Base-by-base conservation (phyloP, 2,888 invertebrate genomes). In the Tuta absoluta region DNA sequence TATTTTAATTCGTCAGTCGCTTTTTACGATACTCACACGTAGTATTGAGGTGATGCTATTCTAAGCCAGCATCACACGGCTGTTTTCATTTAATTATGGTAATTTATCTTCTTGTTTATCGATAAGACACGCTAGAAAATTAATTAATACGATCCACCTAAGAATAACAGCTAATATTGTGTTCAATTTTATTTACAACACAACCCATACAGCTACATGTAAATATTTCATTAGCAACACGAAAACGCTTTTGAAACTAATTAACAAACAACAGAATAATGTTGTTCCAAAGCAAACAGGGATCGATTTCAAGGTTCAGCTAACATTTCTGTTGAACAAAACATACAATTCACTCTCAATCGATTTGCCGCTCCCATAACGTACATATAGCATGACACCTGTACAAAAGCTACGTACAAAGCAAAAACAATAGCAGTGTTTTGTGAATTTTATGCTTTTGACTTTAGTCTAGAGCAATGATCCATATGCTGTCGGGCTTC, bases 261-360 rank as follows among this genome's bases (percentile, higher is more conserved):
- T 56, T 56, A 56, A 10, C 28, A 14, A 28, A 56, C 56, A 56
- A 56, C 33, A 56, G 24, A 33, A 24, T 56, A 7, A 24, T 56
- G 56, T 56, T 28, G 24, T 56, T 24, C 33, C 7, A 28, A 56
- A n/a, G 45, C 11, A 56, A 28, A 56, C 19, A 56, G 33, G n/a
- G 24, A 28, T 49, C 2, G 62, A 17, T 49, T 49, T 19, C 62
- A 62, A 62, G 62, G 62, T 41, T 62, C 49, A 51, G 33, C 49
- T 51, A 62, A 61, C 49, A 61, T 41, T 49, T 61, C 37, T 10
- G 49, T 33, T 14, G 45, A 24, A 61, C 48, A 61, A 61, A 62
- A 28, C 62, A 49, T 33, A 49, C 49, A 49, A 49, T 62, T 62
- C 19, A 33, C 56, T n/a, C 17, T 33, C 56, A 33, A 56, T 56